Percentiles rank a stretch among this genome's conserved stretches.
phyloP scores from a whole-genome alignment of 2,888 invertebrate species.

The Rambutsinella grinnellia region DNA sequence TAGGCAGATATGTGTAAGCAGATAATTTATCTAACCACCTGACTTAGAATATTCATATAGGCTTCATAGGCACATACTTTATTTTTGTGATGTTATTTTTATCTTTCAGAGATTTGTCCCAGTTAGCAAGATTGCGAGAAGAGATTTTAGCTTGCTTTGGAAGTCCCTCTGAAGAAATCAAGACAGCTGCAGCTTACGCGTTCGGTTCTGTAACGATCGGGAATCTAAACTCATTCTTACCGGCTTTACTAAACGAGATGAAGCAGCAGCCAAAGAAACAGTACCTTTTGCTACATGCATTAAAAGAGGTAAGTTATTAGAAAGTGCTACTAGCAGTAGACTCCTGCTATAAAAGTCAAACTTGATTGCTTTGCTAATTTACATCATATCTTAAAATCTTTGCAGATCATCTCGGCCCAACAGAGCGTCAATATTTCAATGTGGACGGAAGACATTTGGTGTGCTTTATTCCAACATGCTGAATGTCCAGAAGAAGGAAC shows the following conservation, averaged over 20 bases:
- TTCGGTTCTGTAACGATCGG: slow-evolving; percentile 97
- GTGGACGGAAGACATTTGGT: slow-evolving; percentile 84
- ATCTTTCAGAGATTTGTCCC: slow-evolving; percentile 79
- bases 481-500: slow-evolving; percentile 98
- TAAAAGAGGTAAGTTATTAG: slow-evolving; percentile 94
- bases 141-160: slow-evolving; percentile 89
- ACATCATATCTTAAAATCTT: not conserved
- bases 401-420: slow-evolving; percentile 65
- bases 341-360: too few relatives aligned
- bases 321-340: too few relatives aligned
- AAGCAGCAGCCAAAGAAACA: slow-evolving; percentile 94
- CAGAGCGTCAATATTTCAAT: slow-evolving; percentile 62
- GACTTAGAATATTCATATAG: not conserved
- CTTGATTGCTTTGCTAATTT: not conserved
- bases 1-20: slow-evolving; percentile 91
- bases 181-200: slow-evolving; percentile 95
- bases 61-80: not conserved
- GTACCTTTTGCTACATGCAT: slow-evolving; percentile 94
- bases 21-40: not conserved
- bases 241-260: slow-evolving; percentile 94
- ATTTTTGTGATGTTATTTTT: slow-evolving; percentile 41
- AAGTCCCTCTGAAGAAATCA: slow-evolving; percentile 92
- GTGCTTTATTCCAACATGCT: slow-evolving; percentile 92
- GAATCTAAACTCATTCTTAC: slow-evolving; percentile 92
- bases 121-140: slow-evolving; percentile 80